These are phyloP conservation scores for Ctenodactylus gundi DNA, from an alignment of 2,113 vertebrate species.

Conservation along the genomic window DNA sequence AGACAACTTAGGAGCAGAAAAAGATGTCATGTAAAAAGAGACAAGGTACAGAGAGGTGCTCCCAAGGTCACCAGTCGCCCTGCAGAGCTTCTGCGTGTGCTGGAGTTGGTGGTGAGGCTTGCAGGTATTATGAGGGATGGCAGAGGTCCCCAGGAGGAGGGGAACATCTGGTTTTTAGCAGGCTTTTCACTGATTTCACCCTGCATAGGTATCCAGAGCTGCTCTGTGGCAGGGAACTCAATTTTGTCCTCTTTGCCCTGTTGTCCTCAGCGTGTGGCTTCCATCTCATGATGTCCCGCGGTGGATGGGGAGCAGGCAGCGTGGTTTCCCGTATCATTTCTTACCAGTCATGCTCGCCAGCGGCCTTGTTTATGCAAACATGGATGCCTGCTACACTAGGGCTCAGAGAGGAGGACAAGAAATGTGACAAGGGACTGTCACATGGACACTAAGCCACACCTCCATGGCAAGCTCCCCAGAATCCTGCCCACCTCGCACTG, in stretches of 20 bases:
- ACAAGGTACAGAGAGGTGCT: neutral
- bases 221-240: neutral
- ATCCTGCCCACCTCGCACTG: neutral
- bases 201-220: neutral
- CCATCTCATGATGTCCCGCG: neutral
- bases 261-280: neutral
- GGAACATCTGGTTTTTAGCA: neutral
- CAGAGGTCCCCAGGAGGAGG: neutral
- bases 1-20: too few species aligned
- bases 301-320: neutral
- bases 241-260: neutral
- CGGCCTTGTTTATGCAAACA: neutral
- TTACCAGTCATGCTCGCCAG: neutral
- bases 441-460: neutral
- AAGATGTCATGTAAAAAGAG: neutral
- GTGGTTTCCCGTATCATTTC: neutral
- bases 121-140: neutral
- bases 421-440: neutral
- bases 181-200: neutral
- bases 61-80: neutral
- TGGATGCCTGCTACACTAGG: neutral
- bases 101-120: too few species aligned
- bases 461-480: neutral
- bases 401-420: neutral
- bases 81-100: fast-evolving